Base-by-base conservation (phyloP, 2,888 invertebrate genomes). In the Ennomos quercinarius region DNA sequence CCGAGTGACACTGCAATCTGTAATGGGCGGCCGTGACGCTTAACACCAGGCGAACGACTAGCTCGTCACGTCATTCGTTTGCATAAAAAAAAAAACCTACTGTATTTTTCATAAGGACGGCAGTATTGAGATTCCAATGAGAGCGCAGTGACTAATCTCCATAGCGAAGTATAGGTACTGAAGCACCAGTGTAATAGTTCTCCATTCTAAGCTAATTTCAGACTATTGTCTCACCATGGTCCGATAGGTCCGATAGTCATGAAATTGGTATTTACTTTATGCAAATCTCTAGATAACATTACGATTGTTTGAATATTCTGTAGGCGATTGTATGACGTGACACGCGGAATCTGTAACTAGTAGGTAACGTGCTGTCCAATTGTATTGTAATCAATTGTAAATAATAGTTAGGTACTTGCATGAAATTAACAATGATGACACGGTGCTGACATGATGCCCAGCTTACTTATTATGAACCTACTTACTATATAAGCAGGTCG, bases 231-330 rank as follows among this genome's bases (percentile, higher is more conserved):
- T 64, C 59, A 48, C 64, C 40, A 40, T 17, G 37, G 48, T 41
- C 46, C 41, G 51, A 63, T 61, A 65, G 37, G 48, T 41, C 46
- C 41, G 51, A 63, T 61, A 65, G 54, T 67, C 67, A 72, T 73
- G 49, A 61, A 73, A 61, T 59, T 58, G 63, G 66, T 64, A 76
- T 73, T 69, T 65, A 58, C 52, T 64, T 54, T 58, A 66, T 68
- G 63, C 52, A 55, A 64, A 62, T 53, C 10, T 53, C 10, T 8
- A 44, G 48, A 46, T 12, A 44, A 59, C 55, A 57, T 61, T 56
- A 52, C 55, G 43, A 57, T 64, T 66, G 62, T 68, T 63, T 46
- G 36, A 49, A 58, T 57, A 66, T 63, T 61, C 55, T 35, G 38
- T 49, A 54, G 13, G 38, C 47, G 9, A 34, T 40, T 40, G 42